Percentiles rank a stretch among this genome's conserved stretches.
These are phyloP conservation scores for Saturnia japonica DNA, from an alignment of 2,888 invertebrate genomes.

Conservation along the genomic window DNA sequence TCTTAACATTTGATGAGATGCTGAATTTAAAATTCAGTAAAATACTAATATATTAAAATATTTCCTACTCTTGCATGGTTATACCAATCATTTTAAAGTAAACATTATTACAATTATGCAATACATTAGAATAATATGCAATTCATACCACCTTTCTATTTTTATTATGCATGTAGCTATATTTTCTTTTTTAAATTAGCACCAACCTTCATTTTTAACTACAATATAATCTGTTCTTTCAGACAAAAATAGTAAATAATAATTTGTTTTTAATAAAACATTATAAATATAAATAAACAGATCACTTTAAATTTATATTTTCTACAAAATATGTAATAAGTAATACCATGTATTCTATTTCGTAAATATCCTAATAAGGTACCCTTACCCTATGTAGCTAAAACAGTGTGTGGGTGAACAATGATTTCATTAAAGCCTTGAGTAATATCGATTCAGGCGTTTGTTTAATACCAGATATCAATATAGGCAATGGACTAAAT, in stretches of 20 bases:
- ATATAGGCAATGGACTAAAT: not conserved
- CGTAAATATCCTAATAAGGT: not conserved
- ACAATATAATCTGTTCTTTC: not conserved
- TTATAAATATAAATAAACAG: no score
- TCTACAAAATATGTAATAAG: no score
- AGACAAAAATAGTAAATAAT: no score
- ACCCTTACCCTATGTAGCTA: constrained; percentile 9
- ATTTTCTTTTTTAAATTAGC: not conserved
- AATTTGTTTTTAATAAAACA: no score
- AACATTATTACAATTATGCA: no score
- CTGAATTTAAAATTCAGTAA: no score
- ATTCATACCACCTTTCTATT: not conserved
- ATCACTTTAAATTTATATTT: no score
- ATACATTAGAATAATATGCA: not conserved
- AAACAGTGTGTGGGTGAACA: constrained; percentile 36
- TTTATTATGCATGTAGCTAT: not conserved
- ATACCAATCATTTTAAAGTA: no score
- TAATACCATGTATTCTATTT: constrained; percentile 4
- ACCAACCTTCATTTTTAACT: not conserved
- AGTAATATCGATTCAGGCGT: constrained; percentile 28
- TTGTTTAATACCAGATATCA: not conserved
- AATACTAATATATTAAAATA: no score
- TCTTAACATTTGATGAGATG: no score
- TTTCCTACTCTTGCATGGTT: no score
- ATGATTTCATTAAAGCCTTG: constrained; percentile 42